Base-by-base conservation (phyloP, 2,888 invertebrate genomes). In the Crossocerus cetratus region DNA sequence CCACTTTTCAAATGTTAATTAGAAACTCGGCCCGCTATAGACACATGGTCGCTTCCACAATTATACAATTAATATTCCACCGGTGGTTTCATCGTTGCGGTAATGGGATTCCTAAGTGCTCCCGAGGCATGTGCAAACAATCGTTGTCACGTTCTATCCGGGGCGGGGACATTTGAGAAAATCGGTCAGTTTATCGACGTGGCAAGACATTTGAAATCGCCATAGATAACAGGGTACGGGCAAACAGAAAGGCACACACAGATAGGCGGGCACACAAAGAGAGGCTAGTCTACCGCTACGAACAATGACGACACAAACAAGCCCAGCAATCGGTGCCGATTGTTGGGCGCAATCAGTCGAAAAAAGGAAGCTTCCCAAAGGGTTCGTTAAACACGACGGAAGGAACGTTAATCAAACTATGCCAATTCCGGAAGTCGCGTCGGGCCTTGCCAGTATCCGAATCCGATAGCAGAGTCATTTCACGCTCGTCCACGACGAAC, bases 221-320 rank as follows among this genome's bases (percentile, higher is more conserved):
- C 72, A 65, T 68, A 64, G 59, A 63, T 57, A 65, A 74, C 55
- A 69, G 71, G 65, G 67, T 65, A 68, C 60, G 68, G 66, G 69
- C 69, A 72, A 72, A 60, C 66, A 71, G 68, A 83, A 73, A 77
- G 71, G 65, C 77, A 81, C 69, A 81, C 69, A 83, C 77, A 77
- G 77, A 81, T 77, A 82, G 77, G 81, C 83, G 83, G 77, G 81
- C 77, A 83, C 75, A 84, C 71, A 81, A 71, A 84, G 73, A 83
- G 76, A 85, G 80, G 79, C 83, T 82, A 83, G 83, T 85, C 84
- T 87, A 87, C 82, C 76, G 81, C 86, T 87, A 86, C 83, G 77
- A 78, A 87, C 84, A 85, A 84, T 78, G 83, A 86, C 78, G 85
- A 84, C 82, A 84, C 82, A 80, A 80, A 81, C 81, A 84, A 82